Evolutionary conservation across 2,888 invertebrate species (phyloP).

Genomic region (Drosophila borborema): DNA sequence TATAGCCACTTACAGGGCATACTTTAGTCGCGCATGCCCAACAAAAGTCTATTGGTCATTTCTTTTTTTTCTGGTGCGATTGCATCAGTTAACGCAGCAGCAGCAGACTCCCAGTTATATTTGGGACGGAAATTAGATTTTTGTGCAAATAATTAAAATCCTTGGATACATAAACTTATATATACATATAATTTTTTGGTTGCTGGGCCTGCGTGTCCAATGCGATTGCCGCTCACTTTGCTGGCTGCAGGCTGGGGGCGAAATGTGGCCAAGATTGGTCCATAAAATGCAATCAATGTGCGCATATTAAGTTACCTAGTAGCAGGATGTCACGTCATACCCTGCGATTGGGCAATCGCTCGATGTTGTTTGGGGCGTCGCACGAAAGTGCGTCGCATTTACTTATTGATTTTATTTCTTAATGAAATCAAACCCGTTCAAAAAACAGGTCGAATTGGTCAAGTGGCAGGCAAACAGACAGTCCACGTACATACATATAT

Average conservation of each 20-base stretch:
- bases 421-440: conserved; percentile 52
- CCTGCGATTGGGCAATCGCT: conserved; percentile 65
- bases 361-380: conserved; percentile 28
- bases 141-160: conserved; percentile 74
- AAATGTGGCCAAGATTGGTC: conserved; percentile 34
- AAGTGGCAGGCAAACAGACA: conserved; percentile 1
- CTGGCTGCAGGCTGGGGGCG: conserved; percentile 34
- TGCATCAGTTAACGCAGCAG: conserved; percentile 27
- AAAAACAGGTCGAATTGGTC: conserved; percentile 62
- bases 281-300: conserved; percentile 68
- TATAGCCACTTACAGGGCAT: neutral
- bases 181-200: neutral
- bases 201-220: conserved; percentile 22
- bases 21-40: neutral
- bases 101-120: conserved; percentile 31
- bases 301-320: conserved; percentile 63
- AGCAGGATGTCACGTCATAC: conserved; percentile 71
- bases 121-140: conserved; percentile 74
- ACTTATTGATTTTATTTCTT: conserved; percentile 3
- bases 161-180: conserved; percentile 35
- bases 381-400: conserved; percentile 60
- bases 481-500: neutral
- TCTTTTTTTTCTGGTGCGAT: conserved; percentile 25
- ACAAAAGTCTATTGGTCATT: neutral
- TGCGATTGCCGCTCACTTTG: conserved; percentile 58